These are phyloP conservation scores for Dunckerocampus dactyliophorus DNA, from an alignment of 2,113 vertebrate species.

Conservation along the genomic window DNA sequence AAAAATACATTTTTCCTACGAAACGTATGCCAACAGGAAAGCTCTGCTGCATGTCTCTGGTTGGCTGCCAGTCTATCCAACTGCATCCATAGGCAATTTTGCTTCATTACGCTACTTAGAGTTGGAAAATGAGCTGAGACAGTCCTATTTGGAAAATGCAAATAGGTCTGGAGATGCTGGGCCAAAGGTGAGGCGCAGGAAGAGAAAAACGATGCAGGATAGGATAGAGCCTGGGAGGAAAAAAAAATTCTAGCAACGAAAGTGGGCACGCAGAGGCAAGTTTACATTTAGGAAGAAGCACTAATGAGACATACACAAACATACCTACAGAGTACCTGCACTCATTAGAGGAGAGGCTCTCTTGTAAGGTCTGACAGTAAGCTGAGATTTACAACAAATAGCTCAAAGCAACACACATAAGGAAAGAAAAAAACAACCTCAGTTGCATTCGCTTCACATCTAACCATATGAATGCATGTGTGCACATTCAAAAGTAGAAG, in stretches of 20 bases:
- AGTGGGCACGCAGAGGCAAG: slow-evolving; percentile 18
- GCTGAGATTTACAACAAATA: slow-evolving; percentile 31
- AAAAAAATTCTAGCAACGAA: background rate
- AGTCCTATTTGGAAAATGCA: slow-evolving; percentile 2
- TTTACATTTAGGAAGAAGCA: slow-evolving; percentile 20
- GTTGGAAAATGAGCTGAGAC: slow-evolving; percentile 3
- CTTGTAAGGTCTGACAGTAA: slow-evolving; percentile 22
- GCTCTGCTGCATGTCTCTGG: background rate
- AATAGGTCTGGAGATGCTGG: background rate
- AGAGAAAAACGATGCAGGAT: slow-evolving; percentile 21
- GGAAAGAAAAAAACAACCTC: slow-evolving; percentile 5
- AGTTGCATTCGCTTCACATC: slow-evolving; percentile 18
- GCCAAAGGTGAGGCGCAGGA: slow-evolving; percentile 6
- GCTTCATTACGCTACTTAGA: slow-evolving; percentile 4
- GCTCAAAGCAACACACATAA: slow-evolving; percentile 25
- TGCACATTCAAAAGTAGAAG: background rate
- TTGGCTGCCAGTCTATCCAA: background rate
- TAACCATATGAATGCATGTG: slow-evolving; percentile 10
- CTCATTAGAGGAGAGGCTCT: slow-evolving; percentile 12
- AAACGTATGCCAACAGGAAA: background rate
- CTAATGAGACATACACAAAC: slow-evolving; percentile 10
- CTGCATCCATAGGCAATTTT: background rate
- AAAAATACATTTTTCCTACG: background rate
- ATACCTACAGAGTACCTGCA: slow-evolving; percentile 14
- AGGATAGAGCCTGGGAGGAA: slow-evolving; percentile 15